Percentiles rank a stretch among this genome's conserved stretches.
These are phyloP conservation scores for Muscicapa adusta DNA, from an alignment of 2,113 vertebrate species.

Conservation along the genomic window DNA sequence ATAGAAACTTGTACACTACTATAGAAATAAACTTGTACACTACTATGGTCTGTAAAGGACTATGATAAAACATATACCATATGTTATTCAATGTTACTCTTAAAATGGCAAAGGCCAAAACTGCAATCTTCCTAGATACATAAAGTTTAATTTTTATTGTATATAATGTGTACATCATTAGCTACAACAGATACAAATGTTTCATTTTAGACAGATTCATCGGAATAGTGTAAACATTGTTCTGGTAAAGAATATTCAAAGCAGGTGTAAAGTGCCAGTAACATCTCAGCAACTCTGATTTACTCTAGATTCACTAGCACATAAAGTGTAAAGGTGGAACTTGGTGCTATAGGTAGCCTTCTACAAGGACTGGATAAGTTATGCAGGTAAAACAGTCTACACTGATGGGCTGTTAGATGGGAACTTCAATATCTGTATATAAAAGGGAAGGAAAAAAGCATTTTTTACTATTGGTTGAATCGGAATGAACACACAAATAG, in stretches of 20 bases:
- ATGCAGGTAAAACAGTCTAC: not conserved
- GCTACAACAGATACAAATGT: not conserved
- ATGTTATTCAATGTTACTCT: not conserved
- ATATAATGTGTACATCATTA: not conserved
- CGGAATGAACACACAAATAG: not conserved
- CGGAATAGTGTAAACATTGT: not conserved
- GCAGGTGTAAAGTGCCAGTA: not conserved
- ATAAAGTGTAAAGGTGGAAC: not conserved
- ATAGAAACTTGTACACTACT: not conserved
- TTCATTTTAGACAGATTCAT: not conserved
- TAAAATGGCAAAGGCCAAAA: not conserved
- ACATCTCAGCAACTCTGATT: not conserved
- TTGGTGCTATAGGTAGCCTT: not conserved
- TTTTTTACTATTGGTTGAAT: not conserved
- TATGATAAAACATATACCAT: not conserved
- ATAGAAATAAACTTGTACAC: not conserved
- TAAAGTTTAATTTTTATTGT: not conserved
- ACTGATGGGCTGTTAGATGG: accelerated
- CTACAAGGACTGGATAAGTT: not conserved
- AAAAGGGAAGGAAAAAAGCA: not conserved
- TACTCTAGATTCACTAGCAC: not conserved
- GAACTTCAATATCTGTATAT: not conserved
- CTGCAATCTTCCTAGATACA: not conserved
- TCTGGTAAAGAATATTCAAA: not conserved
- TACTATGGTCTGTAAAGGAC: not conserved